Conservation (phyloP, 2,113 vertebrate genomes). For the Toxostoma redivivum region DNA sequence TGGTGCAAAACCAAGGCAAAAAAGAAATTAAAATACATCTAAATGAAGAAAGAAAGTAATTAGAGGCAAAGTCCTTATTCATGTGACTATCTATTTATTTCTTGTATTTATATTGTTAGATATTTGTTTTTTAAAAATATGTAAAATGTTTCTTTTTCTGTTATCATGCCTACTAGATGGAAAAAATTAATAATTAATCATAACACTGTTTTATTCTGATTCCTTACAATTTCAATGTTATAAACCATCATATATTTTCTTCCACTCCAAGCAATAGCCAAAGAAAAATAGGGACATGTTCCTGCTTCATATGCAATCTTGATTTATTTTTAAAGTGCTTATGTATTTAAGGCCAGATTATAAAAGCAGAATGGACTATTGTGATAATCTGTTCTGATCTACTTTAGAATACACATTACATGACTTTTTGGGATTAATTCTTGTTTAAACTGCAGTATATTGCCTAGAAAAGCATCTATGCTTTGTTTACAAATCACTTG, state of each 20-base stretch:
- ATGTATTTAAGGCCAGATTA: conserved; percentile 23
- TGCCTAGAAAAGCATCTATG: conserved; percentile 7
- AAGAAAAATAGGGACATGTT: background rate
- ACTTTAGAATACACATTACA: conserved; percentile 41
- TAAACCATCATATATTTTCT: background rate
- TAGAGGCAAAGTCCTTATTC: background rate
- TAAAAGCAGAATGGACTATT: conserved; percentile 14
- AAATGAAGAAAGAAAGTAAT: background rate
- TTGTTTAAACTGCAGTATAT: conserved; percentile 26
- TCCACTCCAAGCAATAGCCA: background rate
- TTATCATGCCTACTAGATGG: background rate
- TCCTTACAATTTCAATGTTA: background rate
- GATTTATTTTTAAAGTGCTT: conserved; percentile 44
- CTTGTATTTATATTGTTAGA: background rate
- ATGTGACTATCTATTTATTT: background rate
- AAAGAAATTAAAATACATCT: background rate
- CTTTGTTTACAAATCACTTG: conserved; percentile 27
- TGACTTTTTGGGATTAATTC: conserved; percentile 40
- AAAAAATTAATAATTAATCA: background rate
- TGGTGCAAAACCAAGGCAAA: background rate
- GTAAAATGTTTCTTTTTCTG: background rate
- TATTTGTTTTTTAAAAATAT: background rate
- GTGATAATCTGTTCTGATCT: conserved; percentile 55
- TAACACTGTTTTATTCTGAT: background rate
- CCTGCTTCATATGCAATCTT: background rate